Conservation (phyloP, 1,140 invertebrate species). For the Gyrodactylus salaris region DNA sequence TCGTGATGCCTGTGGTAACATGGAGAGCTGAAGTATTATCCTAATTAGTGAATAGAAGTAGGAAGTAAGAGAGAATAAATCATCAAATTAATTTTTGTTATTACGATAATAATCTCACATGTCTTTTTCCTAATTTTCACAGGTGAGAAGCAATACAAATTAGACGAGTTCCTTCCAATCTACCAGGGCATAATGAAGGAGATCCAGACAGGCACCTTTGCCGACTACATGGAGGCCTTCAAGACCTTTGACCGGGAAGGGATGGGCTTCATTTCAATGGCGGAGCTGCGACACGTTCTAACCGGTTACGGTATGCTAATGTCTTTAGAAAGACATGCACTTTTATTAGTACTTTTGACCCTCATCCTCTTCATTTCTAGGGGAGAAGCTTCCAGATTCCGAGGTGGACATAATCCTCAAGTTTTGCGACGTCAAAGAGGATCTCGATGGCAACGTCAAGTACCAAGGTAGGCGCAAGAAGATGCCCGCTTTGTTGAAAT, state of each 20-base stretch:
- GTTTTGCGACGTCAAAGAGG: slow-evolving; percentile 55
- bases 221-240: slow-evolving; percentile 93
- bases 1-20: no score
- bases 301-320: slow-evolving; percentile 10
- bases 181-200: slow-evolving; percentile 75
- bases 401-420: slow-evolving; percentile 46
- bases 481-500: neutral
- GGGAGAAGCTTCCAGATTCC: slow-evolving; percentile 44
- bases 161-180: slow-evolving; percentile 93
- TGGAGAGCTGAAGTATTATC: no score
- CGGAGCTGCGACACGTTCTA: slow-evolving; percentile 78
- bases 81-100: no score
- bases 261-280: slow-evolving; percentile 71
- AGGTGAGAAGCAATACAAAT: slow-evolving; percentile 36
- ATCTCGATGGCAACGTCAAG: slow-evolving; percentile 68
- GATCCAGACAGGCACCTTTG: slow-evolving; percentile 78
- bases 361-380: slow-evolving; percentile 16
- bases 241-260: slow-evolving; percentile 94
- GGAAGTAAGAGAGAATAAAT: no score
- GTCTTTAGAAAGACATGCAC: no score
- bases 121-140: no score
- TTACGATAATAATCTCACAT: no score
- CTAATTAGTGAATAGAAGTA: no score
- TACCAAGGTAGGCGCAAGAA: slow-evolving; percentile 37
- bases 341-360: neutral